Base-by-base conservation (phyloP, 2,888 invertebrate species). In the Phyllotreta striolata region DNA sequence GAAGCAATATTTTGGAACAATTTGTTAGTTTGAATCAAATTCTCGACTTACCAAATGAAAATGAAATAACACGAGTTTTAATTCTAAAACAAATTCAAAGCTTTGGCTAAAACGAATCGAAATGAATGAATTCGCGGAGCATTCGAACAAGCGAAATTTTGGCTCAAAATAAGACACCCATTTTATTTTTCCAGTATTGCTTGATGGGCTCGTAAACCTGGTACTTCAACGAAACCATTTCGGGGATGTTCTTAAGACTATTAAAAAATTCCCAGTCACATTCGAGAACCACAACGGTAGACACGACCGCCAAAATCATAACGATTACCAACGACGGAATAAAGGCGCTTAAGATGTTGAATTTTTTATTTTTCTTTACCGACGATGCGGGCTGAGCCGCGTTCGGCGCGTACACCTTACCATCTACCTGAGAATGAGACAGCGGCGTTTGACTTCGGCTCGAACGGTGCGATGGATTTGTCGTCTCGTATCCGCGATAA, bases 131-230 rank as follows among this genome's bases (percentile, higher is more conserved):
- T 34, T 8, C 24, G 47, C 13, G 3, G 24, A 34, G 14, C 14
- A 47, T 44, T 6, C 1, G 9, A 3, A 44, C 44, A n/a, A 44
- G 14, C 10, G 9, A 47, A 10, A 24, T 9, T 47, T 47, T 47
- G 49, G 41, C 47, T 88, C 86, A 88, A 77, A 88, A 88, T 76
- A 88, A 83, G 78, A 87, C 83, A 14, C 85, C 83, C 64, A 89
- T 83, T 77, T 88, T 88, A 73, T 84, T 85, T 76, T 86, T 85
- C 71, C 92, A 81, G 81, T 89, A 92, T 77, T 92, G 89, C 80
- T 93, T 93, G 62, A 92, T 84, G 24, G 94, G 93, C 74, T 90
- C 88, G 82, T 94, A 95, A 82, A 93, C 92, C 76, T 92, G 91
- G 73, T 89, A 88, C 66, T 89, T 87, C 62, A 94, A 84, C 54